A percentile compares a stretch with the other conserved stretches of the same genome.
Conservation (phyloP, 1,140 invertebrate genomes). For the Lepidurus couesii region DNA sequence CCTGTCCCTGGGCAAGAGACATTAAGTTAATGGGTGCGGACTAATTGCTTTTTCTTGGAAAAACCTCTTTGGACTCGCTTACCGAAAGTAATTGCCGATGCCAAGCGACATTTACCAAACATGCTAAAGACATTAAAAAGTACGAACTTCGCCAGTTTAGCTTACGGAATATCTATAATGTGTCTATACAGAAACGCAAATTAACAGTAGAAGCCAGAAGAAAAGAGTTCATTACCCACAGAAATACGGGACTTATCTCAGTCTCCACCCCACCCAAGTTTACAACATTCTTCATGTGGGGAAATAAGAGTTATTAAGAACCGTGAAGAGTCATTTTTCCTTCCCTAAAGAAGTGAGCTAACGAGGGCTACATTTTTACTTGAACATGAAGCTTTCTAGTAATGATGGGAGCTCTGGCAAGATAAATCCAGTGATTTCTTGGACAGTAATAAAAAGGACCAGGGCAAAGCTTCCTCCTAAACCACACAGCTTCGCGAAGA, state of each 20-base stretch:
- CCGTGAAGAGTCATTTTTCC: no score
- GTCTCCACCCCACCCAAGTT: not conserved
- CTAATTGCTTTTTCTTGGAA: not conserved
- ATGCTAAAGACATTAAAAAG: not conserved
- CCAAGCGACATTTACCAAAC: conserved; percentile 1
- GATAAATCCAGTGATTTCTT: no score
- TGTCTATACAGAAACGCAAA: not conserved
- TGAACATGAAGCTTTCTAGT: no score
- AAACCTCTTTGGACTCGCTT: not conserved
- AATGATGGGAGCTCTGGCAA: no score
- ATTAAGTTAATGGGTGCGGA: no score
- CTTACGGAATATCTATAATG: not conserved
- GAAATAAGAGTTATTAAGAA: no score
- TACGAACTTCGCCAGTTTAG: not conserved
- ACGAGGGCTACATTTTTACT: no score
- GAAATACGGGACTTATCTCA: not conserved
- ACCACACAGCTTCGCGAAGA: not conserved
- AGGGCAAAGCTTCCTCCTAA: no score
- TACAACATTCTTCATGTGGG: no score
- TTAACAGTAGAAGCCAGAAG: not conserved
- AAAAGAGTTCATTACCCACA: not conserved
- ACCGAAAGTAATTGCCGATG: not conserved
- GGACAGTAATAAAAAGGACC: no score
- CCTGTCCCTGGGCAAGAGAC: no score
- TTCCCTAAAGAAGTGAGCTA: no score